Evolutionary conservation across 2,113 vertebrate genomes (phyloP).

Genomic region (Xenopus borealis): DNA sequence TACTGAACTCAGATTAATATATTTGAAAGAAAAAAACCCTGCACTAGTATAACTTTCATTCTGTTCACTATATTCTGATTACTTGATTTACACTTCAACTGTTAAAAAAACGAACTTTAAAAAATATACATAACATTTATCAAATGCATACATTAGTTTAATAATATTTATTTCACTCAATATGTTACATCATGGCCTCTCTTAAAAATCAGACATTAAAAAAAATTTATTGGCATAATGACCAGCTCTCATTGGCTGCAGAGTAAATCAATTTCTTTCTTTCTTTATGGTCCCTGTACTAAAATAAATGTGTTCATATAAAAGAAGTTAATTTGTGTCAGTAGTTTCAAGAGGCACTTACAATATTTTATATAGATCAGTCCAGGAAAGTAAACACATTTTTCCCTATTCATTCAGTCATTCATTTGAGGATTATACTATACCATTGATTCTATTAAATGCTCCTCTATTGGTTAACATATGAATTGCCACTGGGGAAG

Average conservation of each 20-base stretch:
- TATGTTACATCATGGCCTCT: conserved; percentile 8
- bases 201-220: conserved; percentile 4
- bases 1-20: not conserved
- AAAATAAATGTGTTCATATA: not conserved
- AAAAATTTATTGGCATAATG: not conserved
- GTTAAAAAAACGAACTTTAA: not conserved
- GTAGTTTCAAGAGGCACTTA: not conserved
- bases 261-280: not conserved
- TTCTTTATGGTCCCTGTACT: conserved; percentile 2
- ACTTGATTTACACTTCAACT: too few species aligned
- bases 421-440: too few species aligned
- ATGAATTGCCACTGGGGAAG: too few species aligned
- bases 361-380: not conserved
- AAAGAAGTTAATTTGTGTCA: conserved; percentile 1
- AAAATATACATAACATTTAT: not conserved
- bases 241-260: not conserved
- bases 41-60: not conserved
- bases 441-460: too few species aligned
- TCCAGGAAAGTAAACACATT: too few species aligned
- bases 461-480: too few species aligned
- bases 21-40: not conserved
- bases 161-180: not conserved
- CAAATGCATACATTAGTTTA: not conserved
- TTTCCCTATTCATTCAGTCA: too few species aligned
- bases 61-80: not conserved